Base-by-base conservation (phyloP, 2,797 vertebrate species). In the Dendrocincla tyrannina region DNA sequence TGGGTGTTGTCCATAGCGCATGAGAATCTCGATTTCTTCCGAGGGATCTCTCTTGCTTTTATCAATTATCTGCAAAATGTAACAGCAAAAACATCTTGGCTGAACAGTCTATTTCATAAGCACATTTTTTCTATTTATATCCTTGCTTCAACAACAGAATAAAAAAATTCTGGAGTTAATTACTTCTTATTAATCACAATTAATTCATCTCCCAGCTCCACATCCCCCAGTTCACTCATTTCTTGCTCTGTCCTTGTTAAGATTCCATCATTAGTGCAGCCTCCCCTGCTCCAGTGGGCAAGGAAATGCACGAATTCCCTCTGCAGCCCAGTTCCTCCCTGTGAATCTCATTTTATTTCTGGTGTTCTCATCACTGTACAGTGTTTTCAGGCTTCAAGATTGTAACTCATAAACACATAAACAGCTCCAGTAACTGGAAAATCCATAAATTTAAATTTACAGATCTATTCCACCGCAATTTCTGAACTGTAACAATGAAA, bases 11-110 rank as follows among this genome's bases (percentile, higher is more conserved):
- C 99, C 99, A 25, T 99, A 99, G 95, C 99, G 98, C 99, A 99
- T 99, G 87, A 99, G 98, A 97, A 99, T 99, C 96, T 99, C 99
- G 5, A 99, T 99, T 98, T 99, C 99, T 97, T 99, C 99, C 10
- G 99, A 99, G 3, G 99, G 99, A 94, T 99, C 99, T 92, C 99
- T 98, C 95, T 99, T 99, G 97, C 98, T 99, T 98, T 99, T 99
- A 97, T 99, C 99, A 96, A 99, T 99, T 94, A 99, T 99, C 99
- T 99, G 96, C 85, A 93, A 96, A 91, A 95, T 10, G 92, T 2
- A 74, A 69, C 53, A 59, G 52, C 69, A 95, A 91, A 83, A 69
- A 28, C 69, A 44, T 63, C 18, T 85, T 85, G 32, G 24, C 30
- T 92, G 92, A 88, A 41, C 15, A 50, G 9, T 28, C 9, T 60